A percentile compares a stretch with the other conserved stretches of the same genome.
Evolutionary conservation across 2,797 vertebrate genomes (phyloP).

Genomic region (Phrynocephalus vlangalii): DNA sequence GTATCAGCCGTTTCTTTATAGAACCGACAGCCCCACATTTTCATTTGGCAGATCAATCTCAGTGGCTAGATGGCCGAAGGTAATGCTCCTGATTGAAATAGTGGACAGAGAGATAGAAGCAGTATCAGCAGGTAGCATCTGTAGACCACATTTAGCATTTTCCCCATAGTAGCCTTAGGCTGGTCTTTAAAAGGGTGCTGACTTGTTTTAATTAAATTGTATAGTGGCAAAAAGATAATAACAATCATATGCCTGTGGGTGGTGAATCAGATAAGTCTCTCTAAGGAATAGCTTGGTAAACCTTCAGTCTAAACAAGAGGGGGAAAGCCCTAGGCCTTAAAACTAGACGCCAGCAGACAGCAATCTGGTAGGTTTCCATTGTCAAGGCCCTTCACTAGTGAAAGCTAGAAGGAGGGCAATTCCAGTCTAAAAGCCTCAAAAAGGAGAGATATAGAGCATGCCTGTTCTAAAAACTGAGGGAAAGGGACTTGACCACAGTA

Average conservation of each 20-base stretch:
- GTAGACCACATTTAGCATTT: background rate
- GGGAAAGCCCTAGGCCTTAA: background rate
- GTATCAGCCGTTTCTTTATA: background rate
- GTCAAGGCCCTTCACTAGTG: background rate
- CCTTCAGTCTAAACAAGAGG: background rate
- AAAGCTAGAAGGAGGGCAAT: background rate
- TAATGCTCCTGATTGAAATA: background rate
- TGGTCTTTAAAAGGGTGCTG: constrained; percentile 4
- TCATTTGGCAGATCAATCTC: background rate
- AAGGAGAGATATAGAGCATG: background rate
- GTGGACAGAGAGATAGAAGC: background rate
- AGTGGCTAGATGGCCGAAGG: background rate
- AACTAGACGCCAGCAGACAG: background rate
- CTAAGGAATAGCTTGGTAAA: background rate
- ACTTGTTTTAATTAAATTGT: constrained; percentile 28
- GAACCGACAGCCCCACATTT: background rate
- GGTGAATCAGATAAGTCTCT: background rate
- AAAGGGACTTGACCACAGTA: too few species aligned
- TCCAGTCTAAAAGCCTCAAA: background rate
- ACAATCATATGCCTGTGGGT: constrained; percentile 24
- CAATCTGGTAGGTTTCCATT: background rate
- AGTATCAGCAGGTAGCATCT: background rate
- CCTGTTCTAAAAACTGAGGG: too few species aligned
- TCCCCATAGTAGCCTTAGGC: background rate
- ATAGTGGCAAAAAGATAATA: constrained; percentile 7